phyloP scores from a whole-genome alignment of 2,888 invertebrate species.

The Schizotus pectinicornis region DNA sequence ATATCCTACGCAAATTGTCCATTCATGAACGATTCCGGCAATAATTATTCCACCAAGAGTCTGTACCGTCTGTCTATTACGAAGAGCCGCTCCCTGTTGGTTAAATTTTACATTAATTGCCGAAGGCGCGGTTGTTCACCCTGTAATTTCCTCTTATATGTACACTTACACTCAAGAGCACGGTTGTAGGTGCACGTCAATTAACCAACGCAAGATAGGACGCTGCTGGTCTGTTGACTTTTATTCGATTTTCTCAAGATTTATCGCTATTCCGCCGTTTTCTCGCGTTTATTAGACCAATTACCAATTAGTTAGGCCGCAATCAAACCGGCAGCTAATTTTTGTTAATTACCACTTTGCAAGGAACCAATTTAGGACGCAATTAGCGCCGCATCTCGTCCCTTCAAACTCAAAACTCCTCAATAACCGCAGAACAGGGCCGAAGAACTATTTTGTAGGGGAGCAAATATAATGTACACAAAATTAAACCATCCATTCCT shows the following conservation, averaged over 20 bases:
- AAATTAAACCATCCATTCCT: too few species aligned
- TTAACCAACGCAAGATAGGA: constrained; percentile 4
- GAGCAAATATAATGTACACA: too few species aligned
- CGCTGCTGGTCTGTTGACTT: constrained; percentile 8
- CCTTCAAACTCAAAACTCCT: too few species aligned
- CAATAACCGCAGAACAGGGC: too few species aligned
- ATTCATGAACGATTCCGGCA: constrained; percentile 39
- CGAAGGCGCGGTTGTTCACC: constrained; percentile 27
- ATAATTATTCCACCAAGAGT: constrained; percentile 30
- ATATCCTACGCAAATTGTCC: constrained; percentile 45
- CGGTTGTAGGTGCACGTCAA: constrained; percentile 12
- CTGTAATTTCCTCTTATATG: constrained; percentile 22
- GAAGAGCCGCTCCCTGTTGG: constrained; percentile 23
- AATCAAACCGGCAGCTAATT: too few species aligned
- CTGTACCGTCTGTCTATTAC: constrained; percentile 22
- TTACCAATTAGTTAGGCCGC: neutral
- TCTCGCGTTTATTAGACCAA: neutral
- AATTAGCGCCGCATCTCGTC: too few species aligned
- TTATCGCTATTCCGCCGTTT: neutral
- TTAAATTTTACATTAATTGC: constrained; percentile 21
- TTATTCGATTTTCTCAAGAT: constrained; percentile 4
- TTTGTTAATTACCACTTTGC: too few species aligned
- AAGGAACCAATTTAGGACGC: too few species aligned
- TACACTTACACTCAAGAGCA: constrained; percentile 7
- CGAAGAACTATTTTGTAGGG: too few species aligned